Evolutionary conservation across 2,113 vertebrate genomes (phyloP).

Genomic region (Garra rufa): DNA sequence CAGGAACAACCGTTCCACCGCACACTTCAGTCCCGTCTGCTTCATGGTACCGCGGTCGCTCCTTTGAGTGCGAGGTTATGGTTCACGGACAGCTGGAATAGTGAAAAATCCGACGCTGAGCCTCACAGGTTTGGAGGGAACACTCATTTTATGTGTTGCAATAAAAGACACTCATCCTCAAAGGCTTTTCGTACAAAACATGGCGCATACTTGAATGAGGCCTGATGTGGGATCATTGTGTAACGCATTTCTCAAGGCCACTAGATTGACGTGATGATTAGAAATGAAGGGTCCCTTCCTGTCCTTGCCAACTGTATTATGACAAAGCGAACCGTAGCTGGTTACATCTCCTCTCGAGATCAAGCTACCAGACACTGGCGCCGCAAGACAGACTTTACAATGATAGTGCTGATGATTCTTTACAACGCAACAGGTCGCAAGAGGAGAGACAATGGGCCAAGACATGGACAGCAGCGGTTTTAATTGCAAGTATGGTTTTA

Average conservation of each 20-base stretch:
- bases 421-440: background rate
- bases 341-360: background rate
- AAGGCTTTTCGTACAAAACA: slow-evolving; percentile 18
- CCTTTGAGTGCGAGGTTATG: slow-evolving; percentile 45
- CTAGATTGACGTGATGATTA: background rate
- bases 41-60: slow-evolving; percentile 22
- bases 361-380: background rate
- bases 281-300: background rate
- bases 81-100: slow-evolving; percentile 47
- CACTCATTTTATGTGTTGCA: slow-evolving; percentile 1
- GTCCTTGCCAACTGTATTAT: slow-evolving; percentile 1
- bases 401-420: background rate
- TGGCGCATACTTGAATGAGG: background rate
- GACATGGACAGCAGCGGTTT: background rate
- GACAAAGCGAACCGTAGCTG: slow-evolving; percentile 3
- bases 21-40: slow-evolving; percentile 20
- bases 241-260: slow-evolving; percentile 30
- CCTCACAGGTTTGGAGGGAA: background rate
- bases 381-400: background rate
- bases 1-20: slow-evolving; percentile 51
- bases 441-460: background rate
- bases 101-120: slow-evolving; percentile 9
- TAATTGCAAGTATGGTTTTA: slow-evolving; percentile 34
- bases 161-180: slow-evolving; percentile 32
- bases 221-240: background rate